phyloP scores from a whole-genome alignment of 2,113 vertebrate genomes.

The Indicator maculatus region DNA sequence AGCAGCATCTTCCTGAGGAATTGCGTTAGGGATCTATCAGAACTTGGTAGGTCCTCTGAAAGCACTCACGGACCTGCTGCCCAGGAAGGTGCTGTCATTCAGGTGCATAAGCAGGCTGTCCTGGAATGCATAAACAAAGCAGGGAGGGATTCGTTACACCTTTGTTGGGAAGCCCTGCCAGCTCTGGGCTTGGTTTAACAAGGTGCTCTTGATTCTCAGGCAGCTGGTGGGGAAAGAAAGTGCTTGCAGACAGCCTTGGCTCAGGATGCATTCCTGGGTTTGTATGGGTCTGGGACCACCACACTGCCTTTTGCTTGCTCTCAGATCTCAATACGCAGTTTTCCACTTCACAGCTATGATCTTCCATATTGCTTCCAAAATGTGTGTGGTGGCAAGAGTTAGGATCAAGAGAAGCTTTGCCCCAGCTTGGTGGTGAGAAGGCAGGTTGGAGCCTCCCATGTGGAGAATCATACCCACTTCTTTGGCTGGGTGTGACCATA shows the following conservation, averaged over 20 bases:
- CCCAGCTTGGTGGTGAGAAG: background rate
- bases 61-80: background rate
- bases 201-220: background rate
- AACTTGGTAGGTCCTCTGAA: background rate
- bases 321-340: accelerated
- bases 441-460: background rate
- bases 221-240: background rate
- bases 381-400: accelerated
- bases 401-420: background rate
- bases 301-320: accelerated
- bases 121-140: slow-evolving; percentile 14
- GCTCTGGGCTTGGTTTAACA: background rate
- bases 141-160: slow-evolving; percentile 31
- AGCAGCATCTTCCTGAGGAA: background rate
- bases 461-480: background rate
- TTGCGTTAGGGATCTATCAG: background rate
- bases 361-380: accelerated
- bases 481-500: background rate
- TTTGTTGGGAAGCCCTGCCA: slow-evolving; percentile 8
- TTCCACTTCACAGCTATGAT: background rate
- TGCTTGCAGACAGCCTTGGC: background rate
- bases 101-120: background rate
- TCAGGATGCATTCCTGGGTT: accelerated
- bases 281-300: background rate
- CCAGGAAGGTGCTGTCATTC: background rate